phyloP scores from a whole-genome alignment of 2,888 invertebrate species.

The Balanococcus diminutus region DNA sequence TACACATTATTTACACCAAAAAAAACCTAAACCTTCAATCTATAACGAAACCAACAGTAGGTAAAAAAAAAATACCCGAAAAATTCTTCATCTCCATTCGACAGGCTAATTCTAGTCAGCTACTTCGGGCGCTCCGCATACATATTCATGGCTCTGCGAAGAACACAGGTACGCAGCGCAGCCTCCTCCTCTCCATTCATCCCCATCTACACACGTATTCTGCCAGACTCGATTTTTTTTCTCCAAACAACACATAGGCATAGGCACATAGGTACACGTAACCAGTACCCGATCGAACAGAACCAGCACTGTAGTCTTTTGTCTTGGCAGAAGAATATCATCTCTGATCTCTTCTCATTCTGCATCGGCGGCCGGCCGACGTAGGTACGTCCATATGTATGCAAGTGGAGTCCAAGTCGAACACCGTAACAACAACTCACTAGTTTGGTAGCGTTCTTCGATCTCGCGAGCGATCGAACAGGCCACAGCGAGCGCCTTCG shows the following conservation, averaged over 20 bases:
- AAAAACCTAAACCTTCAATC: not conserved
- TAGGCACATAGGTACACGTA: no score
- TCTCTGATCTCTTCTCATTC: not conserved
- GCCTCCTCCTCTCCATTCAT: not conserved
- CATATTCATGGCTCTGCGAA: not conserved
- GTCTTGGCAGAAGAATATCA: not conserved
- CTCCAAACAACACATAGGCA: not conserved
- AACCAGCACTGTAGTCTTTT: not conserved
- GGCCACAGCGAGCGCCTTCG: not conserved
- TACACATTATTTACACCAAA: not conserved
- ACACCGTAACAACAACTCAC: not conserved
- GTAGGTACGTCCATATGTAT: not conserved
- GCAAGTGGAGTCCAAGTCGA: no score
- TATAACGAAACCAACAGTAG: not conserved
- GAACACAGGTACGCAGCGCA: not conserved
- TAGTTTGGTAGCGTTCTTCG: not conserved
- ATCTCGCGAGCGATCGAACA: not conserved
- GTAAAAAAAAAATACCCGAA: not conserved
- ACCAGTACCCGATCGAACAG: not conserved
- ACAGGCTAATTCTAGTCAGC: not conserved
- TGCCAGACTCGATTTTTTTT: not conserved
- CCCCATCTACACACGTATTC: not conserved
- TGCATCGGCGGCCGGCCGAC: not conserved
- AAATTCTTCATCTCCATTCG: not conserved
- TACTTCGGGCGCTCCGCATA: not conserved